Percentiles rank a stretch among this genome's conserved stretches.
Evolutionary conservation across 2,888 invertebrate genomes (phyloP).

Genomic region (Drosophila longiperda): DNA sequence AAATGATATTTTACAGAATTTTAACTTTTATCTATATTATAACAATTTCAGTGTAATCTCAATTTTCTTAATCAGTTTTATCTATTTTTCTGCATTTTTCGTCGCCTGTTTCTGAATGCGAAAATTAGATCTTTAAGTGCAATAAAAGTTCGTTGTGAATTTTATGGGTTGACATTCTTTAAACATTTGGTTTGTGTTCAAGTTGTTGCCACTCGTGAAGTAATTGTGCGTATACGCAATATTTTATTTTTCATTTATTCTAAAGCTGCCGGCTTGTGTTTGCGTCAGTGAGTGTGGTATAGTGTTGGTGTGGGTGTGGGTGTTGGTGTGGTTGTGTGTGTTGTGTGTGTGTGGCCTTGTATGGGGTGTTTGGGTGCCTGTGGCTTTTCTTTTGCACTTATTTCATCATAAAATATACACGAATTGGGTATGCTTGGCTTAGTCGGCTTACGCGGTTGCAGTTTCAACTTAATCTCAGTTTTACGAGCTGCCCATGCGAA

Average conservation of each 20-base stretch:
- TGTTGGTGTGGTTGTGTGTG: neutral
- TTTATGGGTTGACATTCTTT: neutral
- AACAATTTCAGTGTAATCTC: neutral
- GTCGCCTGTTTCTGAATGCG: too few relatives aligned
- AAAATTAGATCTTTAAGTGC: constrained; percentile 13
- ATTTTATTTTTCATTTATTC: constrained; percentile 37
- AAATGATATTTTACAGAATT: neutral
- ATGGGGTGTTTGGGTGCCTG: neutral
- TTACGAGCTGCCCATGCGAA: neutral
- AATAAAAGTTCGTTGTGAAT: constrained; percentile 5
- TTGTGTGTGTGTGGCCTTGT: neutral
- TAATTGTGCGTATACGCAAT: constrained; percentile 56
- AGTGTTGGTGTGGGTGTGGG: neutral
- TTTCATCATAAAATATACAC: constrained; percentile 10
- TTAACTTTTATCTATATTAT: neutral
- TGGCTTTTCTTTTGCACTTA: constrained; percentile 25
- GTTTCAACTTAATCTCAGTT: constrained; percentile 7
- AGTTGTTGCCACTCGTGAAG: constrained; percentile 30
- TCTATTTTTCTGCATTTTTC: too few relatives aligned
- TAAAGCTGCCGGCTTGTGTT: constrained; percentile 16
- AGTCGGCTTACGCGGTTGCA: constrained; percentile 21
- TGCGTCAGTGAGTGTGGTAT: neutral
- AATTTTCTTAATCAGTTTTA: too few relatives aligned
- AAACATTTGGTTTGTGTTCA: constrained; percentile 4
- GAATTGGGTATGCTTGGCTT: constrained; percentile 20